These are phyloP conservation scores for Lathronympha strigana DNA, from an alignment of 2,888 invertebrate genomes.

Conservation along the genomic window DNA sequence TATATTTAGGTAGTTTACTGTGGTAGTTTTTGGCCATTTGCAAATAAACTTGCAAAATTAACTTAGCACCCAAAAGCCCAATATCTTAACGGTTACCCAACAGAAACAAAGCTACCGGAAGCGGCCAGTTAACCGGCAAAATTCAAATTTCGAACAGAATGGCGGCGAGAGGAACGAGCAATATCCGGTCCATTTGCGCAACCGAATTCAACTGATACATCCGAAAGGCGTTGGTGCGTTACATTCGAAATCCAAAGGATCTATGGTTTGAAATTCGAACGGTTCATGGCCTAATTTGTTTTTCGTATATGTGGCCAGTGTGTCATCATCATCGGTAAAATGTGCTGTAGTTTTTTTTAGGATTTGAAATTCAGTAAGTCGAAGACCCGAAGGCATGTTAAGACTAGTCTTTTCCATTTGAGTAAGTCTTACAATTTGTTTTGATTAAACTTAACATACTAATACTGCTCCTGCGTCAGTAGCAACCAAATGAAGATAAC, in stretches of 20 bases:
- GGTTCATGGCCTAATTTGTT: conserved; percentile 34
- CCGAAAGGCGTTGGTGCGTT: conserved; percentile 73
- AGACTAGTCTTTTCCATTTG: too few relatives aligned
- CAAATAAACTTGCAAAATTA: conserved; percentile 26
- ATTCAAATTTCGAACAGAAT: conserved; percentile 81
- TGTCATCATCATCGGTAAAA: not conserved
- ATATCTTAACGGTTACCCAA: conserved; percentile 54
- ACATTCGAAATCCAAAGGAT: conserved; percentile 64
- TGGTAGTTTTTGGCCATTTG: not conserved
- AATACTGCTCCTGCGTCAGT: too few relatives aligned
- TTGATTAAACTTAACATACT: too few relatives aligned
- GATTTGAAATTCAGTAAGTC: too few relatives aligned
- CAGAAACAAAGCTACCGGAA: conserved; percentile 77
- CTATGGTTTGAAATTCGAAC: conserved; percentile 46
- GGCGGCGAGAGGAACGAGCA: conserved; percentile 77
- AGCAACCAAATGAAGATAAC: too few relatives aligned
- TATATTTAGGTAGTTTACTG: too few relatives aligned
- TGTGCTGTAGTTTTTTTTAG: too few relatives aligned
- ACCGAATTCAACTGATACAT: conserved; percentile 54
- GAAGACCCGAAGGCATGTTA: too few relatives aligned
- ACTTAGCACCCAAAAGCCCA: conserved; percentile 32
- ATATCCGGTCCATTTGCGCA: conserved; percentile 84
- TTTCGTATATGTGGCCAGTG: conserved; percentile 14
- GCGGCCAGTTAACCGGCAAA: conserved; percentile 80
- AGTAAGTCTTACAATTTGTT: too few relatives aligned